Base-by-base conservation (phyloP, 2,797 vertebrate species). In the Aythya fuligula region DNA sequence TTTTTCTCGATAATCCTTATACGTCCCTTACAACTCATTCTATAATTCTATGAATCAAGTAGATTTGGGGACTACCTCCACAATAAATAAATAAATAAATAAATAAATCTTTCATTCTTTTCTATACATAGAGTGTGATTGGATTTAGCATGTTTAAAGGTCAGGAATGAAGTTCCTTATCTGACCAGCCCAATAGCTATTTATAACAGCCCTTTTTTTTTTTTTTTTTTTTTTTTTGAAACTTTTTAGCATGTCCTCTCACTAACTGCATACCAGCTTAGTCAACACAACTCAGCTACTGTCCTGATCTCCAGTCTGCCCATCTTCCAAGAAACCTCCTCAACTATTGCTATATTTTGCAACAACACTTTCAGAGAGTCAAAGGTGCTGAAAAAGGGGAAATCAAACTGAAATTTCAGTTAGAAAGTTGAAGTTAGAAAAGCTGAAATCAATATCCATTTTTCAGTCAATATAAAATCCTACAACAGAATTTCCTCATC, bases 241-340 rank as follows among this genome's bases (percentile, higher is more conserved):
- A 7, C 15, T 64, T 13, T 3, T 32, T 12, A 56, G 8, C 6
- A 62, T 7, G 54, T 53, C 1, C 2, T 16, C 2, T 93, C 21
- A 30, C 22, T 66, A 76, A 57, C 6, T 32, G 8, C 3, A 3
- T 8, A 25, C 58, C 3, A 21, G 5, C 0, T 3, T 21, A 25
- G 17, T 67, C 13, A 87, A 76, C 65, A 62, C 10, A 45, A 9
- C 3, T 18, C 0, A 1, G 13, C 22, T n/a, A 17, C 7, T 51
- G 8, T 61, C 11, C 11, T 54, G 10, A 24, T 61, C 24, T 76
- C 12, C 41, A 58, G 18, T 5, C 3, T 25, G 14, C 1, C 13
- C 60, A 58, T 71, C 34, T 70, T 53, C n/a, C 30, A 85, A 66
- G 57, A 85, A 87, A 22, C 3, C 4, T 2, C 4, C 12, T 38